Evolutionary conservation across 2,888 invertebrate species (phyloP), one percentile per base, ranked within the genome.

Genomic region (Caenorhabditis sp.): DNA sequence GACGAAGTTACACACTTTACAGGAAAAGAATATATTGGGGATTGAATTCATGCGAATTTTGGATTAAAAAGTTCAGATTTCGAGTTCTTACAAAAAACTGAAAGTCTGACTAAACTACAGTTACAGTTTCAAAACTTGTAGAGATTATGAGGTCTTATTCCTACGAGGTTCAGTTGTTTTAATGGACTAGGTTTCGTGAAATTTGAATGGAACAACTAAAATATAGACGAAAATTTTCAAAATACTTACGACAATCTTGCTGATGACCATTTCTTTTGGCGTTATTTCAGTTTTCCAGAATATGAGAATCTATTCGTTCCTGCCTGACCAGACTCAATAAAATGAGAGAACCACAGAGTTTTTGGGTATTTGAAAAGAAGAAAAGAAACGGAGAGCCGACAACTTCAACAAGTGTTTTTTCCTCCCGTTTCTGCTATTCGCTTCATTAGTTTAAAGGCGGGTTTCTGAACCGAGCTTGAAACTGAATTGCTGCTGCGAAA

Each of bases 371-470:
- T 58, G 63, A 64, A 70, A 41, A 58, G 41, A 54, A 26, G 56
- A 69, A 70, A 70, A 56, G 58, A 56, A 44, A 58, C 22, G 44
- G 76, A 76, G 68, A 68, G 59, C 58, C 63, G 63, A 77, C 63
- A 70, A 79, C 70, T 79, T 70, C 72, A 63, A 79, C 79, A 79
- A 79, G 70, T 79, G 79, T 79, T 79, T 79, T 77, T 70, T 54
- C 58, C 68, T 44, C 56, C 54, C 70, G 70, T 76, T n/a, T 24
- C 41, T 14, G 47, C 64, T 63, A 63, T 51, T 35, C 64, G 77
- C 77, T 77, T 70, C 77, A 77, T 69, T 77, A 70, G 77, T 70
- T 77, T 61, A 77, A 54, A 54, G 49, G 19, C n/a, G n/a, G n/a
- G 5, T 54, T 26, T 61, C 26, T 12, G 8, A 58, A 49, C 44